phyloP scores from a whole-genome alignment of 2,888 invertebrate species.

The Agrilus mali region DNA sequence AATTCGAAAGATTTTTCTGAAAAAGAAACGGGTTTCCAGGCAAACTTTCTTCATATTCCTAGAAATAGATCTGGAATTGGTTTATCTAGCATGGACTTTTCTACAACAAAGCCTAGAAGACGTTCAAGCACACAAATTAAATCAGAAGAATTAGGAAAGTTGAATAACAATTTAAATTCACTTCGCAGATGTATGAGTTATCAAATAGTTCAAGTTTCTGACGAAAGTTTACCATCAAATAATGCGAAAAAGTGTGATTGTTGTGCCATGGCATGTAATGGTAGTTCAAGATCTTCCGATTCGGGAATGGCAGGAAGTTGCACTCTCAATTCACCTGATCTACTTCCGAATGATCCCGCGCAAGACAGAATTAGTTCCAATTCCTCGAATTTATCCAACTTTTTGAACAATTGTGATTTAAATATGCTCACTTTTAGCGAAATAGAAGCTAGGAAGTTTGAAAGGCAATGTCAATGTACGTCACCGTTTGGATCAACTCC shows the following conservation, averaged over 20 bases:
- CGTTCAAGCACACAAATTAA: slow-evolving; percentile 28
- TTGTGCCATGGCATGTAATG: slow-evolving; percentile 33
- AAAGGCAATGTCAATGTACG: slow-evolving; percentile 57
- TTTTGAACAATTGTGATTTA: slow-evolving; percentile 15
- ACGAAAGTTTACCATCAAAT: slow-evolving; percentile 7
- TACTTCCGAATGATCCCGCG: slow-evolving; percentile 25
- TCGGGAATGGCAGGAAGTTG: slow-evolving; percentile 80
- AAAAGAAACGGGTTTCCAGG: too few species aligned
- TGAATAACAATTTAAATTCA: slow-evolving; percentile 15
- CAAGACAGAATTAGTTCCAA: slow-evolving; percentile 22
- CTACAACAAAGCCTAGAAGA: slow-evolving; percentile 34
- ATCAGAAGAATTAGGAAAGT: slow-evolving; percentile 9
- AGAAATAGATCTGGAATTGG: too few species aligned
- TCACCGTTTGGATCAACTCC: slow-evolving; percentile 64
- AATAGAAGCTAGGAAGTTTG: slow-evolving; percentile 46
- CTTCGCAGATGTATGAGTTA: slow-evolving; percentile 38
- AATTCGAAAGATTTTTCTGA: too few species aligned
- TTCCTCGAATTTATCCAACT: slow-evolving; percentile 20
- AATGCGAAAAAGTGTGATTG: slow-evolving; percentile 21
- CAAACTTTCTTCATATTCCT: too few species aligned
- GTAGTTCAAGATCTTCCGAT: slow-evolving; percentile 65
- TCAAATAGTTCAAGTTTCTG: slow-evolving; percentile 31
- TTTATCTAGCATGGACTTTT: too few species aligned
- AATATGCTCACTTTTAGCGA: slow-evolving; percentile 40
- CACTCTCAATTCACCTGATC: slow-evolving; percentile 58